A percentile compares a stretch with the other conserved stretches of the same genome.
phyloP scores from a whole-genome alignment of 2,888 invertebrate species.

The Nephrotoma guestfalica region DNA sequence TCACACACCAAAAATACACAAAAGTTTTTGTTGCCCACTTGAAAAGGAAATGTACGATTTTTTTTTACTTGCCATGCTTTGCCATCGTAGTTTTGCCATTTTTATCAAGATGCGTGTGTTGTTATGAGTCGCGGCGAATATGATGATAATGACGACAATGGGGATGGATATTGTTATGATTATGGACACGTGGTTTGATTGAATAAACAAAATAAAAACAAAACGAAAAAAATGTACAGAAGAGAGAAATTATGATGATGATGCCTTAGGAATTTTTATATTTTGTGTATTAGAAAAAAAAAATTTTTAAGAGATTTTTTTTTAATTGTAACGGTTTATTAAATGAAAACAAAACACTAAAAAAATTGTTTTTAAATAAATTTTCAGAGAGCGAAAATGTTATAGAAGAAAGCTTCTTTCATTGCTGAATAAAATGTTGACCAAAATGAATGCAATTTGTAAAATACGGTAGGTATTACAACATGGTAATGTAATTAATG shows the following conservation, averaged over 20 bases:
- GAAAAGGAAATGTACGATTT: not conserved
- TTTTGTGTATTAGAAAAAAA: not conserved
- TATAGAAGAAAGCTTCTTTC: not conserved
- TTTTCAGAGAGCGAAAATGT: not conserved
- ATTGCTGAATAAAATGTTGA: not conserved
- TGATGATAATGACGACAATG: not conserved
- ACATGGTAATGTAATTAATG: no score
- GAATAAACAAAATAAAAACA: not conserved
- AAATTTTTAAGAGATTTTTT: not conserved
- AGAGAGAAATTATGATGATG: not conserved
- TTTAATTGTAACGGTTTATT: not conserved
- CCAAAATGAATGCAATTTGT: not conserved
- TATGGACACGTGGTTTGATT: not conserved
- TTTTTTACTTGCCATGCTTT: not conserved
- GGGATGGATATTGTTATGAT: not conserved
- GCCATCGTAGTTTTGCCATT: not conserved
- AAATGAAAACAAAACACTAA: not conserved
- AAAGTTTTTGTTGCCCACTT: not conserved
- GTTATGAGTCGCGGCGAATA: not conserved
- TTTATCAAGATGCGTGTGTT: not conserved
- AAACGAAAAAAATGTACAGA: not conserved
- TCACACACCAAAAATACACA: not conserved
- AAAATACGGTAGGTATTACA: not conserved
- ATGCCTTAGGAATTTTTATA: not conserved
- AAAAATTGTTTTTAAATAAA: not conserved